Conservation (phyloP, 2,888 invertebrate genomes). For the Epinotia demarniana region DNA sequence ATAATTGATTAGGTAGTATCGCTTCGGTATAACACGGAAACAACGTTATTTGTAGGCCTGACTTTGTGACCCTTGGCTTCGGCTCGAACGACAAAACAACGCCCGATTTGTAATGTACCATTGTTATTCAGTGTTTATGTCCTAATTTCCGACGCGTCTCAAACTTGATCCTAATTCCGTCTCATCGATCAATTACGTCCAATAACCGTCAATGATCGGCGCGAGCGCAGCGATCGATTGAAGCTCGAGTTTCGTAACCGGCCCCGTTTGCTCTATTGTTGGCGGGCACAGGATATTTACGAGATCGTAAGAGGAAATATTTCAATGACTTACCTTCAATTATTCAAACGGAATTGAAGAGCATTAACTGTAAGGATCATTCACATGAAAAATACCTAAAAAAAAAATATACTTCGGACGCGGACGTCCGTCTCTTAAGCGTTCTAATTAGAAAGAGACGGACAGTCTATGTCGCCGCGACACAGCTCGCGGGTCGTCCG, state of each 20-base stretch:
- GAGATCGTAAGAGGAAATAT: neutral
- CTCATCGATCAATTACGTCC: slow-evolving; percentile 51
- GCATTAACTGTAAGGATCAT: neutral
- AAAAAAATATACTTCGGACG: too few species aligned
- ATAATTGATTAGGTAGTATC: too few species aligned
- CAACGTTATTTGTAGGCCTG: too few species aligned
- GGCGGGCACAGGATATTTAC: slow-evolving; percentile 11
- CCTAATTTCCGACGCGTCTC: slow-evolving; percentile 6
- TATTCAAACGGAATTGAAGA: neutral
- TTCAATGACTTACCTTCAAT: neutral
- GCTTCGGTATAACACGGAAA: too few species aligned
- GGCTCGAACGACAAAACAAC: too few species aligned
- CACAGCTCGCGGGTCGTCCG: too few species aligned
- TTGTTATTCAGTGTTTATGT: neutral
- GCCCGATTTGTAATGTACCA: too few species aligned
- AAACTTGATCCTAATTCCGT: slow-evolving; percentile 27
- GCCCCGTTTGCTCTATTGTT: slow-evolving; percentile 28
- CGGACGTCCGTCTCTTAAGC: too few species aligned
- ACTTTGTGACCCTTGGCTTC: too few species aligned
- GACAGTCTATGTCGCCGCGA: too few species aligned
- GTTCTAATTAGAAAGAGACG: too few species aligned
- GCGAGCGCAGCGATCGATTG: slow-evolving; percentile 43
- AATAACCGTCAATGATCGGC: slow-evolving; percentile 45
- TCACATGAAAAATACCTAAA: neutral
- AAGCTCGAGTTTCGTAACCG: slow-evolving; percentile 32